Base-by-base conservation (phyloP, 1,140 invertebrate genomes). In the Drosophila littoralis region DNA sequence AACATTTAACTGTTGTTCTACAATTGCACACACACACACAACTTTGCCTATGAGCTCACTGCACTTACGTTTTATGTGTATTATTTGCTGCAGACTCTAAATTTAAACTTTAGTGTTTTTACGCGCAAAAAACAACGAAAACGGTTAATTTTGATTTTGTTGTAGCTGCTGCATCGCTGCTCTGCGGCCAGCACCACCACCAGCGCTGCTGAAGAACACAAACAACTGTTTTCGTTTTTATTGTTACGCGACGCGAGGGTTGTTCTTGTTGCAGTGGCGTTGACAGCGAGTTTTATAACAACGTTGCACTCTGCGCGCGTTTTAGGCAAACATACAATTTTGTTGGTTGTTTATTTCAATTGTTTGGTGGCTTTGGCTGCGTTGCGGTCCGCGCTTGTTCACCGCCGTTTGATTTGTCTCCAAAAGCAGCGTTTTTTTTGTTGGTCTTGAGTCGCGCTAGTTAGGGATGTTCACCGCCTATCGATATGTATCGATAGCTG, bases 111-210 rank as follows among this genome's bases (percentile, higher is more conserved):
- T 13, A 6, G 12, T 12, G 6, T 43, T 35, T 70, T 70, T 43
- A 70, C 72, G 72, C 72, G 67, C 59, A 71, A 75, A 60, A 57
- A 52, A 70, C 38, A 64, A 40, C 9, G 17, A 51, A 57, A 71
- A 75, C 72, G 67, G 72, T 75, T 75, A 75, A 75, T 58, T 75
- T 75, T 75, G 72, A 75, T 75, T 75, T 70, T 46, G 42, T 43
- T 38, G 15, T 46, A 33, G 7, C 8, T 46, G 48, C 48, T 73
- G 70, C 61, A 54, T 43, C 45, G 13, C 40, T 60, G 15, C 10
- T 48, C 5, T 52, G 32, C 12, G 17, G 17, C 32, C n/a, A 48
- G 38, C 57, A 59, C 15, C 42, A 17, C 13, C 17, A 52, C 58
- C 58, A 57, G 35, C 40, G 60, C 43, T 28, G 38, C 22, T 45